phyloP scores from a whole-genome alignment of 2,888 invertebrate species.

The Thumatha senex region DNA sequence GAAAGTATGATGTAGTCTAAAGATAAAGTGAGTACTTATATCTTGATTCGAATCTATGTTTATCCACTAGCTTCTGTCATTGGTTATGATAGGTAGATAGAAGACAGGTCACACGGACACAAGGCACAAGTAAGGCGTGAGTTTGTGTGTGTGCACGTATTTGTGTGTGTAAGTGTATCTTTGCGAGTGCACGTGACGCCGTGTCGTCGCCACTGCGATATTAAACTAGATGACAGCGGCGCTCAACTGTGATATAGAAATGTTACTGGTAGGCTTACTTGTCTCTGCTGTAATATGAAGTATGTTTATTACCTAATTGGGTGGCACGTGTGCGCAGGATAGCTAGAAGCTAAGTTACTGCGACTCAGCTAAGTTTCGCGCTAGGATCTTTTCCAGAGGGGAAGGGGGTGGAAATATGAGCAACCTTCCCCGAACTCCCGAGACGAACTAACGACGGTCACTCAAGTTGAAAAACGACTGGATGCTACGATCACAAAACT shows the following conservation, averaged over 20 bases:
- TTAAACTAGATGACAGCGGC: conserved; percentile 63
- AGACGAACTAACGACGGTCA: too few species aligned
- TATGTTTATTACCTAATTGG: not conserved
- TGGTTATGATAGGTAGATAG: conserved; percentile 29
- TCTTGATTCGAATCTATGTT: too few species aligned
- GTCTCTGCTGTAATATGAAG: not conserved
- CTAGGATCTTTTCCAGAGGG: too few species aligned
- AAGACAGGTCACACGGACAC: conserved; percentile 51
- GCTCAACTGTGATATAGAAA: conserved; percentile 38
- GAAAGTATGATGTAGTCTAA: too few species aligned
- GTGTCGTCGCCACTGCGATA: conserved; percentile 70
- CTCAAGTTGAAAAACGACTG: too few species aligned
- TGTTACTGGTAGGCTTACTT: not conserved
- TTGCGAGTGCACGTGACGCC: conserved; percentile 72
- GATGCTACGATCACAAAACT: too few species aligned
- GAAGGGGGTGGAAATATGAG: too few species aligned
- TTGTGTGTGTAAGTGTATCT: conserved; percentile 61
- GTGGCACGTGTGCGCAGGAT: too few species aligned
- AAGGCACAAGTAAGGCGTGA: conserved; percentile 17
- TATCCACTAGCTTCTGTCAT: conserved; percentile 11
- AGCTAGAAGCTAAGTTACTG: too few species aligned
- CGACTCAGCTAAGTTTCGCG: too few species aligned
- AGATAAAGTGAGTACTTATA: too few species aligned
- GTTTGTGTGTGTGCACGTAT: conserved; percentile 26
- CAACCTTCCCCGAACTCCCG: too few species aligned